Percentiles rank a stretch among this genome's conserved stretches.
These are phyloP conservation scores for Darevskia mixta DNA, from an alignment of 2,797 vertebrate species.

Conservation along the genomic window DNA sequence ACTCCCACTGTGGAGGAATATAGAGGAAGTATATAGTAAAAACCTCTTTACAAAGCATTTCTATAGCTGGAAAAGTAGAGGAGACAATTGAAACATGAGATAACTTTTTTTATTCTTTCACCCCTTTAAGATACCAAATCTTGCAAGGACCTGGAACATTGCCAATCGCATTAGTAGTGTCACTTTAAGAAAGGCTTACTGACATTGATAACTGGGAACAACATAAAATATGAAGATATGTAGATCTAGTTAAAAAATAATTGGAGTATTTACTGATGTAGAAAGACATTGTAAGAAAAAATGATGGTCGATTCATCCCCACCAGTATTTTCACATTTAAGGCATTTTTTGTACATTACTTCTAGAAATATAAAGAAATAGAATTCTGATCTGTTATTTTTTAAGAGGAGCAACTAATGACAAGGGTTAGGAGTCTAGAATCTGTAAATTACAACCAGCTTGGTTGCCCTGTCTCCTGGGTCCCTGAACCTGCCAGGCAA, in stretches of 20 bases:
- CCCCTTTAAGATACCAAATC: constrained; percentile 1
- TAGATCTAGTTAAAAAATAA: not conserved
- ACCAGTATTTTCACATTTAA: not conserved
- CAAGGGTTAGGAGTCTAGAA: not conserved
- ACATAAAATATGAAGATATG: not conserved
- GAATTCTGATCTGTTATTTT: not conserved
- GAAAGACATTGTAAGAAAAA: not conserved
- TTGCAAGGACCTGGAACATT: not conserved
- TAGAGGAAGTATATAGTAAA: not conserved
- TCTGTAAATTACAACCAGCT: not conserved
- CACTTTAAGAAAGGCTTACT: not conserved
- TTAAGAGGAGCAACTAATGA: not conserved
- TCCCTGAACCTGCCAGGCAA: too few relatives aligned
- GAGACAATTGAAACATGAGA: not conserved
- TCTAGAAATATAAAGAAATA: not conserved
- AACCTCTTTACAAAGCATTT: not conserved
- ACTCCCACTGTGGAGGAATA: not conserved
- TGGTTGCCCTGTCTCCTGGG: not conserved
- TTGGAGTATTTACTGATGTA: not conserved
- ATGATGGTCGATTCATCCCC: not conserved
- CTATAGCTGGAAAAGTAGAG: not conserved
- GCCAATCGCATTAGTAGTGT: not conserved
- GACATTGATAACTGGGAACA: not conserved
- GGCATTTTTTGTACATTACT: not conserved
- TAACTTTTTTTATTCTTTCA: not conserved